phyloP scores from a whole-genome alignment of 2,888 invertebrate species.

The Platycheirus albimanus region DNA sequence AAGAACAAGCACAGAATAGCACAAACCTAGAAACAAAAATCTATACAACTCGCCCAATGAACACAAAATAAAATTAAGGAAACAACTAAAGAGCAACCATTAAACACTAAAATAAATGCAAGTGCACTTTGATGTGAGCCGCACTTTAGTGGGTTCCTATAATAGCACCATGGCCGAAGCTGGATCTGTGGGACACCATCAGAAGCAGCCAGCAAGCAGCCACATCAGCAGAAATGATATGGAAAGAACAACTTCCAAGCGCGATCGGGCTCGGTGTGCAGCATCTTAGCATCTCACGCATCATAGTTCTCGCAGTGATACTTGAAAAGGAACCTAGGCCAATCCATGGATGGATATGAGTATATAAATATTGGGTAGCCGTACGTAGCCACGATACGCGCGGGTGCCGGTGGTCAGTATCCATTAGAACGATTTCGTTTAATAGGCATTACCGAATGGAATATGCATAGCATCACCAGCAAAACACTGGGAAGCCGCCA shows the following conservation, averaged over 20 bases:
- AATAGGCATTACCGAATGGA: constrained; percentile 68
- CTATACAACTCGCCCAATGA: constrained; percentile 42
- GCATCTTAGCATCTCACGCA: constrained; percentile 73
- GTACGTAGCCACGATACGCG: constrained; percentile 36
- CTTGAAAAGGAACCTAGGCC: constrained; percentile 63
- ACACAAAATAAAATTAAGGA: constrained; percentile 68
- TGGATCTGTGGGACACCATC: neutral
- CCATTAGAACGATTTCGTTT: constrained; percentile 74
- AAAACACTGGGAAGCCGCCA: constrained; percentile 16
- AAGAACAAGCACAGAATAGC: constrained; percentile 7
- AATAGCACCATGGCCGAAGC: constrained; percentile 7
- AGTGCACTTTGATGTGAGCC: constrained; percentile 73
- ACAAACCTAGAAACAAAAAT: constrained; percentile 1
- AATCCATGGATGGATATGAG: constrained; percentile 31
- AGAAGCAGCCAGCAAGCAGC: too few relatives aligned
- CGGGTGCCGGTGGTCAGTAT: constrained; percentile 51
- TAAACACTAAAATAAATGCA: constrained; percentile 74
- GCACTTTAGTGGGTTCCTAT: constrained; percentile 37
- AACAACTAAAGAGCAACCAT: constrained; percentile 74
- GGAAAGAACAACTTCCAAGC: too few relatives aligned
- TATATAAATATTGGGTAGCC: constrained; percentile 41
- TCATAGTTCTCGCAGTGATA: constrained; percentile 73
- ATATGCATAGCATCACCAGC: constrained; percentile 55
- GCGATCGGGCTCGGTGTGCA: constrained; percentile 45
- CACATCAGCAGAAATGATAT: too few relatives aligned